These are phyloP conservation scores for Ptilonorhynchus violaceus DNA, from an alignment of 2,113 vertebrate species.

Conservation along the genomic window DNA sequence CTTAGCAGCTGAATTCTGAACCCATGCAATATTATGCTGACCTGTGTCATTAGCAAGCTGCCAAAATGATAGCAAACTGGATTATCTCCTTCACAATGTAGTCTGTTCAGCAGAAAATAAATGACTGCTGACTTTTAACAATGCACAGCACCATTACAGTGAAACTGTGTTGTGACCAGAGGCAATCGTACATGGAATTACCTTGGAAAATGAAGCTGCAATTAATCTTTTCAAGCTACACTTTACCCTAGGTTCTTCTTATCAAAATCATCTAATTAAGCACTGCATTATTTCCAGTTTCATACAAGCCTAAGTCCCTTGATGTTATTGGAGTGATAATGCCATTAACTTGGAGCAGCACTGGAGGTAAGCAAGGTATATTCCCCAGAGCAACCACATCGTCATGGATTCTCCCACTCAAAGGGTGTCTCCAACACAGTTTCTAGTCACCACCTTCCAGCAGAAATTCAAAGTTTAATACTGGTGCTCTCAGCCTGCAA, in stretches of 20 bases:
- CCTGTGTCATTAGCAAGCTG: conserved; percentile 25
- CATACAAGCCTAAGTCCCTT: neutral
- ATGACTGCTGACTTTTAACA: conserved; percentile 20
- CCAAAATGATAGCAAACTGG: conserved; percentile 34
- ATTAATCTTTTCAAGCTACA: conserved; percentile 38
- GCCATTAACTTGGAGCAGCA: neutral
- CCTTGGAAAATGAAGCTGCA: conserved; percentile 28
- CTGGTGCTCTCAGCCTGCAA: neutral
- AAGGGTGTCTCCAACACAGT: neutral
- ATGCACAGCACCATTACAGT: neutral
- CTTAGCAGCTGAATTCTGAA: conserved; percentile 22
- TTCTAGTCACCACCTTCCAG: neutral
- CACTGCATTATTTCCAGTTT: conserved; percentile 16
- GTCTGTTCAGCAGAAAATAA: conserved; percentile 45
- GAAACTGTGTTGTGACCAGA: neutral
- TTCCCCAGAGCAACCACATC: neutral
- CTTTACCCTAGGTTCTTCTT: neutral
- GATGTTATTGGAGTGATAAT: neutral
- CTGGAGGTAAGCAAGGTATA: neutral
- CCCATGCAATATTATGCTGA: neutral
- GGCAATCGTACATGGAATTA: conserved; percentile 15
- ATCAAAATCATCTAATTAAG: conserved; percentile 36
- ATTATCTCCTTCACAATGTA: conserved; percentile 37
- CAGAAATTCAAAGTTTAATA: neutral
- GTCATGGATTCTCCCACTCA: neutral